Evolutionary conservation across 1,140 invertebrate species (phyloP).

Genomic region (Drosophila repletoides): DNA sequence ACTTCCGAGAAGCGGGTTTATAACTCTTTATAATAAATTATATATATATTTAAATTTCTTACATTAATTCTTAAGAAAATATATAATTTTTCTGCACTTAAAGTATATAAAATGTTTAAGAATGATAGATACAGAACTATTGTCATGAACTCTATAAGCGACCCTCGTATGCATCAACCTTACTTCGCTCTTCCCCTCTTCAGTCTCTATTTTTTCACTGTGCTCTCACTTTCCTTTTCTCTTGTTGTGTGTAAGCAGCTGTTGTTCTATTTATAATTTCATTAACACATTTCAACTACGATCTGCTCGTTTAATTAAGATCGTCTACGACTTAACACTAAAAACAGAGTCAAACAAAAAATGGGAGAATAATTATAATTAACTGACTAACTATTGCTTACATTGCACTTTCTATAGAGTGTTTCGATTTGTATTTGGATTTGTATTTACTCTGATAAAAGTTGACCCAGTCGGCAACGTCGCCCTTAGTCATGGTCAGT

Average conservation of each 20-base stretch:
- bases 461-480: conserved; percentile 28
- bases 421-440: neutral
- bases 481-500: conserved; percentile 5
- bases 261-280: conserved; percentile 70
- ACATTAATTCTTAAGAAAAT: too few species aligned
- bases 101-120: too few species aligned
- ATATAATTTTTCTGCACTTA: neutral
- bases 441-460: conserved; percentile 1
- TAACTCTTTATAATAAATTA: too few species aligned
- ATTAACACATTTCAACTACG: conserved; percentile 47
- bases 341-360: too few species aligned
- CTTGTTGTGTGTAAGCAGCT: conserved; percentile 52
- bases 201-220: neutral
- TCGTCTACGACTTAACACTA: neutral
- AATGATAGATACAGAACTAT: too few species aligned
- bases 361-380: neutral
- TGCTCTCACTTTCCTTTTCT: conserved; percentile 21
- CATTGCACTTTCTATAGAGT: neutral
- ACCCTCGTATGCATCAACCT: neutral
- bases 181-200: neutral
- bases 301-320: neutral
- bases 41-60: too few species aligned
- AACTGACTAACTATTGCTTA: conserved; percentile 4
- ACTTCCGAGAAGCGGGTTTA: too few species aligned
- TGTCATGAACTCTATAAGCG: neutral